phyloP scores from a whole-genome alignment of 1,140 invertebrate genomes.

The Lamellibrachia luymesi region DNA sequence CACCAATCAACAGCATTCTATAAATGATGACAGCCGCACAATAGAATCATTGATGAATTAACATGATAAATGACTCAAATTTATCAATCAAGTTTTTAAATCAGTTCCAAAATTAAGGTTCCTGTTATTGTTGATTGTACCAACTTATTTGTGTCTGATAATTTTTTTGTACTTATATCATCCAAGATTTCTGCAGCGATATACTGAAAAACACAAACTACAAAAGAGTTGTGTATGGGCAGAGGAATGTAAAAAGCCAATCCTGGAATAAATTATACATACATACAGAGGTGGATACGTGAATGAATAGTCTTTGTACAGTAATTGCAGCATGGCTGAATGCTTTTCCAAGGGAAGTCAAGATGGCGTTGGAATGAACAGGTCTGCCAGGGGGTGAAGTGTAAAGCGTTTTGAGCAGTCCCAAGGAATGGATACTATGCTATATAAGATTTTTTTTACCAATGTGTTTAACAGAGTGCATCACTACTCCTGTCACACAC shows the following conservation, averaged over 20 bases:
- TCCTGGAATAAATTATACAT: background rate
- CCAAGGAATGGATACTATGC: too few relatives aligned
- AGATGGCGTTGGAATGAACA: too few relatives aligned
- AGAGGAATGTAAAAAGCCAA: background rate
- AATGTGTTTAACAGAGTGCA: too few relatives aligned
- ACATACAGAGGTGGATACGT: too few relatives aligned
- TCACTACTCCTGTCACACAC: too few relatives aligned
- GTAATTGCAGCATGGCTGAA: too few relatives aligned
- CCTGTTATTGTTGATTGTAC: background rate
- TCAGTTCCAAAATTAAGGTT: background rate
- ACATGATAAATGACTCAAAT: background rate
- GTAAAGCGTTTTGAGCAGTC: too few relatives aligned
- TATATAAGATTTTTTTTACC: background rate
- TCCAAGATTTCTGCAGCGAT: background rate
- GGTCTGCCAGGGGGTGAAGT: too few relatives aligned
- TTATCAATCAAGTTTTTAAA: background rate
- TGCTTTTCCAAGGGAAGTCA: too few relatives aligned
- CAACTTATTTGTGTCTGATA: background rate
- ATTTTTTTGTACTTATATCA: background rate
- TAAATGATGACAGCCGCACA: background rate
- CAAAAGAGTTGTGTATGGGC: background rate
- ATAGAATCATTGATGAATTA: background rate
- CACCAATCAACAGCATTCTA: background rate
- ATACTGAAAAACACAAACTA: background rate
- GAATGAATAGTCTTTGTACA: too few relatives aligned